phyloP scores from a whole-genome alignment of 2,888 invertebrate species.

The Caprella mutica region DNA sequence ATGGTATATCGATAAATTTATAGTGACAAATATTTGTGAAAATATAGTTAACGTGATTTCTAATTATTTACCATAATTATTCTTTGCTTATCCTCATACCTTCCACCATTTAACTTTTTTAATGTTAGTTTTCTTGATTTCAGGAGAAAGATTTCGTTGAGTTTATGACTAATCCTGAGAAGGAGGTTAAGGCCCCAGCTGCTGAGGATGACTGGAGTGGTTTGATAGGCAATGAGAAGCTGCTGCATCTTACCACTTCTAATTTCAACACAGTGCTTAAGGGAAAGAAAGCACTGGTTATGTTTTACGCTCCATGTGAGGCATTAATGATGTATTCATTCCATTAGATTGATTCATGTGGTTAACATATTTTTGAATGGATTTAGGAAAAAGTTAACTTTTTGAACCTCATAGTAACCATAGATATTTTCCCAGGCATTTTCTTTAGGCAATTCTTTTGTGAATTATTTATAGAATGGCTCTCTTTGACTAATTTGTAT shows the following conservation, averaged over 20 bases:
- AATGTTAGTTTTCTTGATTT: too few species aligned
- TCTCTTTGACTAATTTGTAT: neutral
- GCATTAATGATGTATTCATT: constrained; percentile 35
- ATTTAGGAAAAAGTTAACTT: constrained; percentile 9
- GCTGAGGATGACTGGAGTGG: constrained; percentile 44
- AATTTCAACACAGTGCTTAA: constrained; percentile 24
- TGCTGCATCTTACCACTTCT: constrained; percentile 37
- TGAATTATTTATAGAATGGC: neutral
- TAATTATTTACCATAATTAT: too few species aligned
- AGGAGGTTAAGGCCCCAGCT: constrained; percentile 34
- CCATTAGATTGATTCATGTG: too few species aligned
- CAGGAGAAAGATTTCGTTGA: constrained; percentile 56
- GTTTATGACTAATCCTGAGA: constrained; percentile 49
- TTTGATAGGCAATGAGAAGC: constrained; percentile 43
- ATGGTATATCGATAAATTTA: too few species aligned
- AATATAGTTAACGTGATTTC: too few species aligned
- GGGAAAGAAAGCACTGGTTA: constrained; percentile 23
- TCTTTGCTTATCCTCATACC: too few species aligned
- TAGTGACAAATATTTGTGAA: too few species aligned
- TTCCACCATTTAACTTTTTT: too few species aligned
- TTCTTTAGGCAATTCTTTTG: neutral
- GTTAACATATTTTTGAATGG: neutral
- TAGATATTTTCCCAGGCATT: neutral
- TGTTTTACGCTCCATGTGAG: constrained; percentile 39
- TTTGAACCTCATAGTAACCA: neutral